Percentiles rank a stretch among this genome's conserved stretches.
These are phyloP conservation scores for Drepanosiphum platanoidis DNA, from an alignment of 2,888 invertebrate genomes.

Conservation along the genomic window DNA sequence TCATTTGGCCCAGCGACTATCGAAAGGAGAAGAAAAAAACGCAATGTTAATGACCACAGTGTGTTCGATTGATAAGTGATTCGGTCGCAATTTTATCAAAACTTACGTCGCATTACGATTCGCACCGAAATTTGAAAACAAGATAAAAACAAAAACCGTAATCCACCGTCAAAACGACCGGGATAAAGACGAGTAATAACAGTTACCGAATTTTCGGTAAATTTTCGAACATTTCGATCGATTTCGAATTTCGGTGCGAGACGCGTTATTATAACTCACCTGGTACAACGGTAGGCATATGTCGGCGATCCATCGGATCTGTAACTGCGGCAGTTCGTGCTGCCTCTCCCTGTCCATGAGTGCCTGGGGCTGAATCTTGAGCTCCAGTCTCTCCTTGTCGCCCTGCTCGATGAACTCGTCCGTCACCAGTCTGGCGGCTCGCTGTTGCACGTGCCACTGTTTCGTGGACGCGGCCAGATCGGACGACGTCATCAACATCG, in stretches of 20 bases:
- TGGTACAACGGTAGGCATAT: conserved; percentile 69
- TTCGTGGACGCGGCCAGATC: conserved; percentile 73
- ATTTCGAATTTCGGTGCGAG: too few relatives aligned
- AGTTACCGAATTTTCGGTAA: background rate
- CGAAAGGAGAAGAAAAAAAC: conserved; percentile 51
- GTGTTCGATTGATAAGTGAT: too few relatives aligned
- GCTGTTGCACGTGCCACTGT: conserved; percentile 71
- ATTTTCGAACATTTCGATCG: too few relatives aligned
- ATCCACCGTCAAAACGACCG: too few relatives aligned
- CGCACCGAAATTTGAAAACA: too few relatives aligned
- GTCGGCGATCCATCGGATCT: conserved; percentile 69
- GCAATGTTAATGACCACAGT: too few relatives aligned
- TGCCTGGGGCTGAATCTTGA: conserved; percentile 70
- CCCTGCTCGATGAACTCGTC: conserved; percentile 71
- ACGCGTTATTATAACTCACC: too few relatives aligned
- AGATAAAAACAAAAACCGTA: too few relatives aligned
- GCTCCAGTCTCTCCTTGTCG: conserved; percentile 69
- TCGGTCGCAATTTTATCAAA: too few relatives aligned
- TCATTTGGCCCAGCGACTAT: conserved; percentile 69
- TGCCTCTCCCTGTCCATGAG: conserved; percentile 73
- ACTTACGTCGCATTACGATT: too few relatives aligned
- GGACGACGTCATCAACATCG: conserved; percentile 72
- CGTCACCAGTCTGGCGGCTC: conserved; percentile 70
- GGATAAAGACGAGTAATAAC: too few relatives aligned
- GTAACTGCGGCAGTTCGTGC: conserved; percentile 71